Percentiles rank a stretch among this genome's conserved stretches.
Conservation (phyloP, 1,140 invertebrate species). For the Drosophila teissieri region DNA sequence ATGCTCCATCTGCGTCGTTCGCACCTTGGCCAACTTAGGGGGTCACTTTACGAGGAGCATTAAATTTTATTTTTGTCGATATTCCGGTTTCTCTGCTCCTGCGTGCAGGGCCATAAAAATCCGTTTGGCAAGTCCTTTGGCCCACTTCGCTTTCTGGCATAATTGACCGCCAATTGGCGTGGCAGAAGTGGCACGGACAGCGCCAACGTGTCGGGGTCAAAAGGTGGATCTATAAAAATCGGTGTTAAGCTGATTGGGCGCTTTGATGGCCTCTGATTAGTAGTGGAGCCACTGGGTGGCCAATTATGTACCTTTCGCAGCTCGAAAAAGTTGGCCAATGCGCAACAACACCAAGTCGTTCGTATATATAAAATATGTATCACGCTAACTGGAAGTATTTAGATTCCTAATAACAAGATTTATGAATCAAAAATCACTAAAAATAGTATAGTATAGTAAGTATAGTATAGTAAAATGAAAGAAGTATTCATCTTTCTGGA, state of each 20-base stretch:
- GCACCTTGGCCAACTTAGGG: slow-evolving; percentile 29
- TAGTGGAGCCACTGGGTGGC: not conserved
- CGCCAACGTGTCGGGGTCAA: slow-evolving; percentile 5
- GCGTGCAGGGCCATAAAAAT: slow-evolving; percentile 42
- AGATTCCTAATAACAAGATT: not conserved
- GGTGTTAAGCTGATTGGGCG: slow-evolving; percentile 50
- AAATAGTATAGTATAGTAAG: too few species aligned
- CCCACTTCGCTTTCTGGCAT: slow-evolving; percentile 22
- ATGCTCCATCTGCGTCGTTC: slow-evolving; percentile 34
- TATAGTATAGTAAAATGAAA: too few species aligned
- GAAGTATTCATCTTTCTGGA: not conserved
- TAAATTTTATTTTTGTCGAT: slow-evolving; percentile 41
- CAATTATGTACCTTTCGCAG: not conserved
- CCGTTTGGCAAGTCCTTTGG: slow-evolving; percentile 49
- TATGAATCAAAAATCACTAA: too few species aligned
- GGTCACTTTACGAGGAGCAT: slow-evolving; percentile 50
- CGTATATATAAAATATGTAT: too few species aligned
- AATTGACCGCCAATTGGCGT: slow-evolving; percentile 57
- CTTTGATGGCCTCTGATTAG: slow-evolving; percentile 17
- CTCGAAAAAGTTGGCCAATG: not conserved
- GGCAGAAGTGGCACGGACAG: slow-evolving; percentile 18
- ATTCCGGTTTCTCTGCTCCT: slow-evolving; percentile 6
- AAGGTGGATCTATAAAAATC: slow-evolving; percentile 57
- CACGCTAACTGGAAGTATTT: too few species aligned
- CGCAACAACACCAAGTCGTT: not conserved